Evolutionary conservation across 2,113 vertebrate genomes (phyloP), one percentile per base, ranked within the genome.

Genomic region (Pelvicachromis taeniatus): DNA sequence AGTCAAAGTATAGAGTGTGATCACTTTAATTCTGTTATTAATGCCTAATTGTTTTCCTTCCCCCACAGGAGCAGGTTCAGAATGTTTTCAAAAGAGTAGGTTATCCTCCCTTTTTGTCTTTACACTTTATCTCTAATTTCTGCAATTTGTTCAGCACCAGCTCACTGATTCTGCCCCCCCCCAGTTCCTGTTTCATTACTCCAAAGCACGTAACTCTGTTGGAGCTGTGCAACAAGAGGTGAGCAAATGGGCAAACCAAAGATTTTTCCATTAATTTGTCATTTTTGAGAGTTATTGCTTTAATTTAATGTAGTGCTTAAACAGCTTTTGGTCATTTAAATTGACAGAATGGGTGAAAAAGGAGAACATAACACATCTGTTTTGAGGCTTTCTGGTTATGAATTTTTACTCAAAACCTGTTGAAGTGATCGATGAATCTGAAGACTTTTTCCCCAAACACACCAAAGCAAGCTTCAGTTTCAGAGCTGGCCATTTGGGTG

Each of bases 131-230:
- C 26, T 3, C 19, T 75, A 29, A 6, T 61, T 16, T 50, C 3
- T 54, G 6, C 21, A 7, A 10, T 87, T 38, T 80, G 16, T 16
- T 40, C 52, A 50, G 1, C 7, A 29, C 3, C 52, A 45, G 21
- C 19, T 59, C 4, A 14, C 8, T 55, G 12, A 83, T 4, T n/a
- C 7, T 17, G 19, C 10, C 45, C 58, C 73, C 16, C 9, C 8
- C 19, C 84, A 96, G 96, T 96, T 96, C 81, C 86, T 96, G 82
- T 96, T 96, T 87, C 96, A 96, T 84, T 96, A 96, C 56, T 95
- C 96, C 9, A 96, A 96, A 90, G 94, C 95, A 2, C 95, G 87
- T 12, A 95, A 96, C 90, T 94, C 96, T 2, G 78, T 94, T 0
- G 95, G 93, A 63, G 87, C 95, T 2, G 58, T 95, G 0, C 92